phyloP scores from a whole-genome alignment of 2,888 invertebrate genomes.

The Sminthurinus aureus region DNA sequence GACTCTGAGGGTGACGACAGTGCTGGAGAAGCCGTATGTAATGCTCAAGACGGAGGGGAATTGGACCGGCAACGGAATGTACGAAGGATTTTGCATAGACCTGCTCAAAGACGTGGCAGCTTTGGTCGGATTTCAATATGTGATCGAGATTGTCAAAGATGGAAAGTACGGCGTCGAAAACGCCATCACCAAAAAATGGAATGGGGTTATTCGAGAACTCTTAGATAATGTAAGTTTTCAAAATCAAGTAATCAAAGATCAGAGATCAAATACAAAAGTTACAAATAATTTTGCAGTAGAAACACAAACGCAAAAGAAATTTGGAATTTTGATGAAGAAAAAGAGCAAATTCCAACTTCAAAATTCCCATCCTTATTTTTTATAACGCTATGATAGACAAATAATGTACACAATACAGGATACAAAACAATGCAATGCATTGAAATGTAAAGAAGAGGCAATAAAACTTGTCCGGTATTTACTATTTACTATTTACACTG shows the following conservation, averaged over 20 bases:
- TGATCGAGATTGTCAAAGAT: slow-evolving; percentile 83
- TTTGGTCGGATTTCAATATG: slow-evolving; percentile 87
- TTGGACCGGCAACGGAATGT: slow-evolving; percentile 84
- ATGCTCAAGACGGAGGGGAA: slow-evolving; percentile 87
- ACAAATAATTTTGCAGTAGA: neutral
- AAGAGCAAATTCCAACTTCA: neutral
- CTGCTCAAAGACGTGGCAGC: slow-evolving; percentile 81
- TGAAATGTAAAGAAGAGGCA: neutral
- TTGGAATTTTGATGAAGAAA: neutral
- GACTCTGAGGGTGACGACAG: slow-evolving; percentile 78
- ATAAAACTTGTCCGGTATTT: neutral
- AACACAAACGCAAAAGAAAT: neutral
- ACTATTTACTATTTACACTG: neutral
- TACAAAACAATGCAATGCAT: neutral
- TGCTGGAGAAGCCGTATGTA: slow-evolving; percentile 88
- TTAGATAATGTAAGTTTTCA: slow-evolving; percentile 67
- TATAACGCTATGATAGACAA: no score
- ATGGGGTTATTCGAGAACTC: slow-evolving; percentile 85
- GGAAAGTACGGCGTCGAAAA: slow-evolving; percentile 89
- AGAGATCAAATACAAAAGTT: no score
- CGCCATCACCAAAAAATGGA: slow-evolving; percentile 87
- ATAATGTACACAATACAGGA: no score
- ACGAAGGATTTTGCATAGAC: slow-evolving; percentile 92
- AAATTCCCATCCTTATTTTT: neutral
- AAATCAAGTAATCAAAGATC: no score